phyloP scores from a whole-genome alignment of 2,113 vertebrate species.

The Leptobrachium ailaonicum region DNA sequence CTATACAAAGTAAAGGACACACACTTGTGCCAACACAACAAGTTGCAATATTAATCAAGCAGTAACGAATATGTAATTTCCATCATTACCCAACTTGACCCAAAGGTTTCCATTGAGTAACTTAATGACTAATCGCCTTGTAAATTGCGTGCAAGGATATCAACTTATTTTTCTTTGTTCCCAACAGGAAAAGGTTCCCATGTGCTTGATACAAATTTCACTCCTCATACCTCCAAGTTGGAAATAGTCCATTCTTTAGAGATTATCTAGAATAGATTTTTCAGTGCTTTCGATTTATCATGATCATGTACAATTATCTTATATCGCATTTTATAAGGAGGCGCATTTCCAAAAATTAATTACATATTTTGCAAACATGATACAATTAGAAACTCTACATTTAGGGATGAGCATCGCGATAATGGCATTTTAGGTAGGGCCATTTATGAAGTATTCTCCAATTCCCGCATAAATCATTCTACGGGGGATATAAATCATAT shows the following conservation, averaged over 20 bases:
- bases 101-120: too few relatives aligned
- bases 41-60: too few relatives aligned
- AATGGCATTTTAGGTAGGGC: slow-evolving; percentile 22
- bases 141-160: too few relatives aligned
- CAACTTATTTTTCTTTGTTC: too few relatives aligned
- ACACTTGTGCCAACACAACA: too few relatives aligned
- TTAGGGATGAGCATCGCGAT: slow-evolving; percentile 11
- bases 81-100: too few relatives aligned
- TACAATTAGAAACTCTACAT: not conserved
- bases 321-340: slow-evolving; percentile 12
- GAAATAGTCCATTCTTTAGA: not conserved
- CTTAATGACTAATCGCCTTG: too few relatives aligned
- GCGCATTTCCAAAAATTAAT: slow-evolving; percentile 27
- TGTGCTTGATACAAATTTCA: not conserved
- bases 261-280: not conserved
- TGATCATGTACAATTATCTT: slow-evolving; percentile 23
- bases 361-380: slow-evolving; percentile 30
- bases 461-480: slow-evolving; percentile 29
- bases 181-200: too few relatives aligned
- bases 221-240: not conserved
- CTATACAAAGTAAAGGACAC: too few relatives aligned
- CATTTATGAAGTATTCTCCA: slow-evolving; percentile 23
- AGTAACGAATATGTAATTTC: too few relatives aligned
- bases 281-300: slow-evolving; percentile 23
- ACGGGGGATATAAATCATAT: slow-evolving; percentile 29